Percentiles rank a stretch among this genome's conserved stretches.
phyloP scores from a whole-genome alignment of 2,797 vertebrate species.

The Acrocephalus scirpaceus region DNA sequence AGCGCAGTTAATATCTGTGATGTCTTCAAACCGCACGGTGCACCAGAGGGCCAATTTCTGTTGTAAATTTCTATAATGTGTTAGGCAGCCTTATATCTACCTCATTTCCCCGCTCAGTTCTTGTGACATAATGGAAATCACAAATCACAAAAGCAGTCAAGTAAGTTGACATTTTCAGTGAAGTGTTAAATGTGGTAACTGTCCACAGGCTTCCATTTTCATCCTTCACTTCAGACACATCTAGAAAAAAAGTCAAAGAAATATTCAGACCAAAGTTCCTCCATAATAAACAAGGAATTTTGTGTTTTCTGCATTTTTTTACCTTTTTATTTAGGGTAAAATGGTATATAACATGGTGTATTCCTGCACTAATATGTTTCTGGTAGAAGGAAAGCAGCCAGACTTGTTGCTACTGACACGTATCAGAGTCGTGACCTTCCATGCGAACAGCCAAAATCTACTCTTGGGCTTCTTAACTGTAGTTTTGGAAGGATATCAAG shows the following conservation, averaged over 20 bases:
- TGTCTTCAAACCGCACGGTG: background rate
- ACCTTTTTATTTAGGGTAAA: background rate
- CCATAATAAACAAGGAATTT: background rate
- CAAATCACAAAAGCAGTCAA: slow-evolving; percentile 76
- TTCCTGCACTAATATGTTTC: background rate
- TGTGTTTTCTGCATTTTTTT: background rate
- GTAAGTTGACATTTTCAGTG: slow-evolving; percentile 80
- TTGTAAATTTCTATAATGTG: background rate
- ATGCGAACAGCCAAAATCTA: background rate
- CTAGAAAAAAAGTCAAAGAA: slow-evolving; percentile 61
- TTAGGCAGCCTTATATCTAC: slow-evolving; percentile 55
- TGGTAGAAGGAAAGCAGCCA: background rate
- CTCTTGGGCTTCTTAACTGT: background rate
- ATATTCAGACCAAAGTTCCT: background rate
- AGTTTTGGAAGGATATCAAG: background rate
- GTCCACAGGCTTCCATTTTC: slow-evolving; percentile 75
- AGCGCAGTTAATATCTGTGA: background rate
- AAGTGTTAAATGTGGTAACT: slow-evolving; percentile 76
- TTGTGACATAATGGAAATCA: slow-evolving; percentile 74
- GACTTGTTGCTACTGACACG: rapidly evolving
- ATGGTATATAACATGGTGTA: background rate
- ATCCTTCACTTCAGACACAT: slow-evolving; percentile 69
- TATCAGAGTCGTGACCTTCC: background rate
- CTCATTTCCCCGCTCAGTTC: slow-evolving; percentile 74
- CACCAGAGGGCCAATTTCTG: background rate